Conservation (phyloP, 2,113 vertebrate genomes). For the Triplophysa rosa region DNA sequence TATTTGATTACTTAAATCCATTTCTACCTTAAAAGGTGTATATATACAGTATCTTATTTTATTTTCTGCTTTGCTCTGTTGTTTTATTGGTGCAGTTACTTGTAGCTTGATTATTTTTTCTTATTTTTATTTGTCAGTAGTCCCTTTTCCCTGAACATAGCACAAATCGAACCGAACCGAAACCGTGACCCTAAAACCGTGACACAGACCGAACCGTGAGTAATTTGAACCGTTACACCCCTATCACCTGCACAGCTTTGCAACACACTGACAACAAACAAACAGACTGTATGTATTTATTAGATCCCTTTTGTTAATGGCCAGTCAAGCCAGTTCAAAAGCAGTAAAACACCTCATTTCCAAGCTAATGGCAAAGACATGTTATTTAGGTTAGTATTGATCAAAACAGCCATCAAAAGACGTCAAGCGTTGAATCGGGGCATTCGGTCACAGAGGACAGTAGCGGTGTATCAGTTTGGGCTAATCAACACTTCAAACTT, state of each 20-base stretch:
- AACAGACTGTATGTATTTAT: not conserved
- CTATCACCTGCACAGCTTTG: not conserved
- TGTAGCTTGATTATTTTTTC: too few relatives aligned
- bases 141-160: too few relatives aligned
- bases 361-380: constrained; percentile 1
- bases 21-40: too few relatives aligned
- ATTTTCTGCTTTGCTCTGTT: too few relatives aligned
- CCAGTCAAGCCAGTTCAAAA: not conserved
- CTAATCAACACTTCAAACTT: constrained; percentile 54
- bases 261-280: not conserved
- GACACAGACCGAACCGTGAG: too few relatives aligned
- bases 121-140: too few relatives aligned
- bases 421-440: not conserved
- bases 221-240: too few relatives aligned
- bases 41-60: too few relatives aligned
- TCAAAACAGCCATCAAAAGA: constrained; percentile 31
- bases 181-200: too few relatives aligned
- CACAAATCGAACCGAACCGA: too few relatives aligned
- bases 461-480: constrained; percentile 1
- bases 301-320: not conserved
- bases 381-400: constrained; percentile 15
- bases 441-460: not conserved
- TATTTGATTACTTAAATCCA: too few relatives aligned
- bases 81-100: too few relatives aligned
- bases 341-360: constrained; percentile 31